Conservation (phyloP, 2,888 invertebrate species). For the Scrobipalpa atriplicella region DNA sequence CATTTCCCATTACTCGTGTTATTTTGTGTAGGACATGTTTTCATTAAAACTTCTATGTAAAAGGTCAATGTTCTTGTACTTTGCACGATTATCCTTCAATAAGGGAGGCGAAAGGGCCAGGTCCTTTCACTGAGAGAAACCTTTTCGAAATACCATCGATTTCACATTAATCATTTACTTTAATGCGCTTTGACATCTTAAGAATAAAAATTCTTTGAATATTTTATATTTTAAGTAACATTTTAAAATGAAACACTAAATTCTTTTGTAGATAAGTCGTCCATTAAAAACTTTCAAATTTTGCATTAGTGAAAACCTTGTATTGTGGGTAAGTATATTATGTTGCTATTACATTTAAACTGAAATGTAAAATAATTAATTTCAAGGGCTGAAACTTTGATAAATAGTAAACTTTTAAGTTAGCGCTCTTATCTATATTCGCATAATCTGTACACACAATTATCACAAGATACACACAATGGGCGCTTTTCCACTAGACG, state of each 20-base stretch:
- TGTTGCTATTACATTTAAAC: too few species aligned
- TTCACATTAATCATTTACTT: not conserved
- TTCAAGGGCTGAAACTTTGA: too few species aligned
- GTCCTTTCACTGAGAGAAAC: not conserved
- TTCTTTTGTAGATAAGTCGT: not conserved
- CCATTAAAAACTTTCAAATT: too few species aligned
- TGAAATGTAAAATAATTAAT: too few species aligned
- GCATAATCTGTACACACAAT: too few species aligned
- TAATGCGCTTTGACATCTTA: slow-evolving; percentile 3
- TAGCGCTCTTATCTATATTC: too few species aligned
- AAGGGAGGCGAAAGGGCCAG: not conserved
- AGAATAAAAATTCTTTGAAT: not conserved
- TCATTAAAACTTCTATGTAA: not conserved
- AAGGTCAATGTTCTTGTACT: not conserved
- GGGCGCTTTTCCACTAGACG: too few species aligned
- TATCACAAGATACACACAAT: too few species aligned
- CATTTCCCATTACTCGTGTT: not conserved
- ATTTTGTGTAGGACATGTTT: not conserved
- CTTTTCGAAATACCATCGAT: slow-evolving; percentile 1
- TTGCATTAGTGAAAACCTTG: too few species aligned
- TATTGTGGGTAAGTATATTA: too few species aligned
- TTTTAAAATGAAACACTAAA: not conserved
- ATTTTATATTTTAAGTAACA: not conserved
- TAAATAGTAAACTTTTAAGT: too few species aligned
- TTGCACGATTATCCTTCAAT: not conserved